Conservation (phyloP, 2,113 vertebrate genomes). For the Herpailurus yagouaroundi region DNA sequence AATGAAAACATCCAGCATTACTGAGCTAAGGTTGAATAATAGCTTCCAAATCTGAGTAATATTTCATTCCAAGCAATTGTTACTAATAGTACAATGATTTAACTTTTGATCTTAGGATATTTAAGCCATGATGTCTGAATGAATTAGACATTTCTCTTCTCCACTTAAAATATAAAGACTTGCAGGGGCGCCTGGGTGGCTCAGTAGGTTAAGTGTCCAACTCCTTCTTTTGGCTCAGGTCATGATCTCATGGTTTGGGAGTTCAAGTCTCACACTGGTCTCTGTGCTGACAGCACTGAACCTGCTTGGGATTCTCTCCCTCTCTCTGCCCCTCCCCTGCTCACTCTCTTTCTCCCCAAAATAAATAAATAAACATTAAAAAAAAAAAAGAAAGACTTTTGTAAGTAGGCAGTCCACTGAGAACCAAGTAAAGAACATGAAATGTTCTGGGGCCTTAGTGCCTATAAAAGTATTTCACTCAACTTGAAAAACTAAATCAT, state of each 20-base stretch:
- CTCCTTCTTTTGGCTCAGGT: too few relatives aligned
- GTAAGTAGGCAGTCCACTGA: background rate
- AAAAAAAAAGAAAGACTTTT: constrained; percentile 25
- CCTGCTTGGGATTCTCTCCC: too few relatives aligned
- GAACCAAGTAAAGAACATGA: background rate
- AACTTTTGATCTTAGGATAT: constrained; percentile 40
- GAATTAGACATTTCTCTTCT: background rate
- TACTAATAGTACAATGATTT: background rate
- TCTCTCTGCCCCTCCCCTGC: too few relatives aligned
- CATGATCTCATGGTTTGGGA: too few relatives aligned
- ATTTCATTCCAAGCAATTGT: constrained; percentile 64
- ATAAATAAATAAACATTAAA: background rate
- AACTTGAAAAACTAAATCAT: constrained; percentile 6
- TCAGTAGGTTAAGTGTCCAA: too few relatives aligned
- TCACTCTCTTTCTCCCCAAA: too few relatives aligned
- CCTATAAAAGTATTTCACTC: constrained; percentile 10
- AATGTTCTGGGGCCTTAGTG: background rate
- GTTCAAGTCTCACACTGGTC: too few relatives aligned
- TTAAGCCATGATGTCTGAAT: constrained; percentile 25
- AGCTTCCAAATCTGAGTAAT: constrained; percentile 3
- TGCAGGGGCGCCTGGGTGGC: too few relatives aligned
- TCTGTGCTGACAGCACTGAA: too few relatives aligned
- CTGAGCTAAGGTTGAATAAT: constrained; percentile 39
- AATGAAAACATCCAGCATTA: constrained; percentile 43
- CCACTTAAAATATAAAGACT: background rate